Evolutionary conservation across 2,797 vertebrate species (phyloP).

Genomic region (Coranthus polyacanthus): DNA sequence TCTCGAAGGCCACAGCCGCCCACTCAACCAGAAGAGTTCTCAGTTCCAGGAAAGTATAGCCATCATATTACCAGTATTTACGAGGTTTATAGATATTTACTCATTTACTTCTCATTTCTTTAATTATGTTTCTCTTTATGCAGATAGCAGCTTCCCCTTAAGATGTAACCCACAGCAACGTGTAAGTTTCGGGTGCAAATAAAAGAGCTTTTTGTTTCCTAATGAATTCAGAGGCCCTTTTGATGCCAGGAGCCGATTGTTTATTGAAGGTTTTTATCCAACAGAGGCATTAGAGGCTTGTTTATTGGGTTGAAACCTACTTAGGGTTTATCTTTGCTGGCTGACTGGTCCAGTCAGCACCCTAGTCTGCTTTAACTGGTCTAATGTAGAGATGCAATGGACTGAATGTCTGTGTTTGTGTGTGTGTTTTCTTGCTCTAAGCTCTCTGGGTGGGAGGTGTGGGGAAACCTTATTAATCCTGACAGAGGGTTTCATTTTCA

Average conservation of each 20-base stretch:
- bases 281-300: slow-evolving; percentile 30
- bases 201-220: slow-evolving; percentile 5
- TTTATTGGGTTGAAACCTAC: slow-evolving; percentile 42
- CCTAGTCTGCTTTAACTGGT: slow-evolving; percentile 42
- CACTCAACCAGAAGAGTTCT: slow-evolving; percentile 28
- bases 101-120: not conserved
- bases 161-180: not conserved
- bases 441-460: slow-evolving; percentile 35
- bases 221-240: slow-evolving; percentile 4
- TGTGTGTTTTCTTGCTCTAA: slow-evolving; percentile 19
- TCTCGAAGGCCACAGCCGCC: not conserved
- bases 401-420: not conserved
- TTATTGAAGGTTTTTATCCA: slow-evolving; percentile 36
- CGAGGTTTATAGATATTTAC: not conserved
- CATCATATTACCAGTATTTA: not conserved
- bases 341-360: slow-evolving; percentile 38
- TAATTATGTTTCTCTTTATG: not conserved
- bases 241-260: slow-evolving; percentile 14
- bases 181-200: not conserved
- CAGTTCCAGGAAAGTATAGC: slow-evolving; percentile 9
- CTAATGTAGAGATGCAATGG: slow-evolving; percentile 31
- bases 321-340: slow-evolving; percentile 36
- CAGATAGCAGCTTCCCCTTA: not conserved
- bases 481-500: slow-evolving; percentile 44
- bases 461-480: slow-evolving; percentile 53